Evolutionary conservation across 2,888 invertebrate species (phyloP), one percentile per base, ranked within the genome.

Genomic region (Fragum sueziense): DNA sequence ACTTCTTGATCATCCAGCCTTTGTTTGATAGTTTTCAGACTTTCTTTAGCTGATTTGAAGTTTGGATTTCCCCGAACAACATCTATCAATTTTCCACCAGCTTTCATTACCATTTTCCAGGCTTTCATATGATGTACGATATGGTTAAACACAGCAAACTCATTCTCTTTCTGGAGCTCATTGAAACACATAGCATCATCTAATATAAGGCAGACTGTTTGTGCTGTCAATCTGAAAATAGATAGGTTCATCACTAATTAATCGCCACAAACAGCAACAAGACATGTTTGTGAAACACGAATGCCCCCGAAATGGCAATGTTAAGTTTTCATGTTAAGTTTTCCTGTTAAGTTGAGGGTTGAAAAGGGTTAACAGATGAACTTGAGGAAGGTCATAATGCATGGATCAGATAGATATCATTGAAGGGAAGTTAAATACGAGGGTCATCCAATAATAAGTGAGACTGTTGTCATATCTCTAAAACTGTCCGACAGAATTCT

Each of bases 171-270:
- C n/a, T n/a, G n/a, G n/a, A n/a, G n/a, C 20, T 61, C 25, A 2
- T 33, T 20, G 3, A 70, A 17, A 14, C 47, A 34, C 34, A 37
- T 6, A 29, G 41, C 59, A 3, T 59, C 20, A 37, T 75, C 79
- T 14, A 75, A 31, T 0, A 74, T 61, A n/a, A 70, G 1, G 25
- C 61, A 59, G 6, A 79, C 68, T 1, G 67, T 41, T 14, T 68
- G 34, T 1, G 61, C 51, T 29, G 75, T 72, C 20, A 68, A 41
- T 22, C 79, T 79, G 79, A 69, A 79, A 70, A 22, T 25, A n/a
- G 25, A 25, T 20, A 34, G 37, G 41, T 6, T 6, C 7, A 37
- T 37, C 37, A n/a, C n/a, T n/a, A n/a, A n/a, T n/a, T n/a, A 37
- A 37, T 9, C 7, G 14, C 14, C 6, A 9, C 37, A 37, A 37